phyloP scores from a whole-genome alignment of 2,888 invertebrate species.

The Chydorus sphaericus region DNA sequence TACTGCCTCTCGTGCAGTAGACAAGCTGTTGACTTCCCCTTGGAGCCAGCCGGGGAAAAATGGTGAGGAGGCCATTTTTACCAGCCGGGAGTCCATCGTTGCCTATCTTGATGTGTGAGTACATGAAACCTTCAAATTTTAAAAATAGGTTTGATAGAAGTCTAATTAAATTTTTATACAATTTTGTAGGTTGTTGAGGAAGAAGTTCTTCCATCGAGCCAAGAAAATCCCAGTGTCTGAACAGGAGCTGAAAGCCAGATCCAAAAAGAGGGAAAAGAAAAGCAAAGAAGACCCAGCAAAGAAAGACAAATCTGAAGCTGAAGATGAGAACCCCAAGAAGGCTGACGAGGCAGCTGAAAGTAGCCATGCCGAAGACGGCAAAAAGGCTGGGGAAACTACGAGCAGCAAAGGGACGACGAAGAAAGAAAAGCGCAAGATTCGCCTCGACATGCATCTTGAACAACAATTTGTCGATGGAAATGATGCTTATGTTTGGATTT shows the following conservation, averaged over 20 bases:
- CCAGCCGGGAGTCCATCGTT: constrained; percentile 60
- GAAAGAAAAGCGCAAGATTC: constrained; percentile 73
- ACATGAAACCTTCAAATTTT: constrained; percentile 1
- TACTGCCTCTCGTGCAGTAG: constrained; percentile 75
- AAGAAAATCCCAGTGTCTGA: constrained; percentile 66
- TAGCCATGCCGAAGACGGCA: constrained; percentile 30
- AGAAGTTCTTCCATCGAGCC: constrained; percentile 91
- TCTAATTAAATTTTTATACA: not conserved
- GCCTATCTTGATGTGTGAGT: constrained; percentile 52
- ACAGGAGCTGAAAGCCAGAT: constrained; percentile 31
- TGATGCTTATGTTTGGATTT: constrained; percentile 96
- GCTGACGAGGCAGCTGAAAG: constrained; percentile 35
- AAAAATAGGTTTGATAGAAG: not conserved
- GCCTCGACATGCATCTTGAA: constrained; percentile 92
- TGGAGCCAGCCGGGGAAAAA: constrained; percentile 47
- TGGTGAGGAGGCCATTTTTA: constrained; percentile 58
- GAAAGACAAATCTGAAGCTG: constrained; percentile 27
- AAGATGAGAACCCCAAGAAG: constrained; percentile 38
- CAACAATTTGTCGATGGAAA: constrained; percentile 85
- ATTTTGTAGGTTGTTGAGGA: constrained; percentile 52
- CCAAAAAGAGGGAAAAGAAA: constrained; percentile 35
- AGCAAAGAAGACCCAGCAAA: constrained; percentile 33
- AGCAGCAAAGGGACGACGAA: constrained; percentile 33
- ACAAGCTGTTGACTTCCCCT: constrained; percentile 77
- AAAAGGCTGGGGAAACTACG: constrained; percentile 34